phyloP scores from a whole-genome alignment of 2,113 vertebrate genomes.

The Rhinopithecus roxellana region DNA sequence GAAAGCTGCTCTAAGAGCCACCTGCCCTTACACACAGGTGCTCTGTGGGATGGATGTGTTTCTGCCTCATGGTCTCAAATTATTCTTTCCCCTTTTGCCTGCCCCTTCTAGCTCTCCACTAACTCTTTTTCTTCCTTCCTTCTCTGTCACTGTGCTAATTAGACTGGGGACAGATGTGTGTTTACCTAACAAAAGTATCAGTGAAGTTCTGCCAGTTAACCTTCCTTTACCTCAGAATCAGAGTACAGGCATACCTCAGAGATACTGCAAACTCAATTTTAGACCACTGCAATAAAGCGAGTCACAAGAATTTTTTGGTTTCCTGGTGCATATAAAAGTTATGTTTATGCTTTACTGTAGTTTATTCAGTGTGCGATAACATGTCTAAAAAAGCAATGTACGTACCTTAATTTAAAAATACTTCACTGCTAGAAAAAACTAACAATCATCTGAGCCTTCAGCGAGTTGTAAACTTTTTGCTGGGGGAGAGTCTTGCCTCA shows the following conservation, averaged over 20 bases:
- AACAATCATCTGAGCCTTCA: background rate
- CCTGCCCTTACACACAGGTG: background rate
- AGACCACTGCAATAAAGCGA: background rate
- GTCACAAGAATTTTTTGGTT: background rate
- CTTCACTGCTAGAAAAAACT: background rate
- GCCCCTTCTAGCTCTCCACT: background rate
- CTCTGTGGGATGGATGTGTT: background rate
- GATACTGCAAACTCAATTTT: background rate
- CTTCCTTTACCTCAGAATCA: slow-evolving; percentile 44
- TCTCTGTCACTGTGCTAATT: slow-evolving; percentile 38
- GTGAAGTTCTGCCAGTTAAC: slow-evolving; percentile 54
- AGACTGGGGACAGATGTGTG: slow-evolving; percentile 20
- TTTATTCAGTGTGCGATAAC: background rate
- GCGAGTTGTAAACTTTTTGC: background rate
- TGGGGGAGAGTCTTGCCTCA: background rate
- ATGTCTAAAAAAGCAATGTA: background rate
- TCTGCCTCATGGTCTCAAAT: background rate
- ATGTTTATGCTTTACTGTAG: background rate
- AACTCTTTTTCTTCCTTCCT: background rate
- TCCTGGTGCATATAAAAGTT: background rate
- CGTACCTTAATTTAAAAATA: background rate
- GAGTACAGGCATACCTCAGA: background rate
- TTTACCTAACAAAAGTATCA: slow-evolving; percentile 41
- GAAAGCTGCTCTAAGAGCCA: background rate
- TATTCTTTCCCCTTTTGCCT: background rate